Base-by-base conservation (phyloP, 2,797 vertebrate genomes). In the Nannoperca australis region DNA sequence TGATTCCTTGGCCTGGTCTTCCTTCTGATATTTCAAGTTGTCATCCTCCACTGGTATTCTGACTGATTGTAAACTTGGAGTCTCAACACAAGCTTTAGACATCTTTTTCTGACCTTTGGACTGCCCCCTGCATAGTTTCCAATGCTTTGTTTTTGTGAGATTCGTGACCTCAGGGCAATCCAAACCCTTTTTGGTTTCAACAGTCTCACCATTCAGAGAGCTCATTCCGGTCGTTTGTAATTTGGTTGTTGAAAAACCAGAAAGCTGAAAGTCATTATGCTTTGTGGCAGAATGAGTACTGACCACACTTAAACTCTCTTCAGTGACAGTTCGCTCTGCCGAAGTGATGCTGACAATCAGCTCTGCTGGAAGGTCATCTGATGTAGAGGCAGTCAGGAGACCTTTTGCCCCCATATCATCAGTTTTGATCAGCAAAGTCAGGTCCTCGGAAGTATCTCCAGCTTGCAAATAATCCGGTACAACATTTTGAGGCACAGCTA, bases 311-410 rank as follows among this genome's bases (percentile, higher is more conserved):
- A 74, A 42, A 59, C 66, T 72, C 34, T 70, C 70, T 24, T 72
- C 72, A 30, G 60, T 42, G 30, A 84, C 63, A 70, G 79, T 86
- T 84, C 5, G 67, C 51, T 92, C 87, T 51, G 90, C 92, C 1
- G 94, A 91, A 58, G 92, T 92, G 61, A 94, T 90, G 76, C 90
- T 92, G 47, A 94, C 85, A 64, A 94, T 93, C 49, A 94, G 73
- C 79, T 94, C 93, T 78, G 88, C 73, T 38, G 93, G 86, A 38
- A 89, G 83, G 61, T 94, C 86, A 72, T 88, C 89, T 71, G 87
- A 87, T 62, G 68, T 82, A 8, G 86, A 62, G 47, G 77, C 68
- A 69, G 42, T 66, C 67, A 74, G 24, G 12, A 79, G 2, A 50
- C 40, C 56, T 59, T 76, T 75, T 36, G 32, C 44, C 59, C 59